phyloP scores from a whole-genome alignment of 1,140 invertebrate species.

The Telenomus remus region DNA sequence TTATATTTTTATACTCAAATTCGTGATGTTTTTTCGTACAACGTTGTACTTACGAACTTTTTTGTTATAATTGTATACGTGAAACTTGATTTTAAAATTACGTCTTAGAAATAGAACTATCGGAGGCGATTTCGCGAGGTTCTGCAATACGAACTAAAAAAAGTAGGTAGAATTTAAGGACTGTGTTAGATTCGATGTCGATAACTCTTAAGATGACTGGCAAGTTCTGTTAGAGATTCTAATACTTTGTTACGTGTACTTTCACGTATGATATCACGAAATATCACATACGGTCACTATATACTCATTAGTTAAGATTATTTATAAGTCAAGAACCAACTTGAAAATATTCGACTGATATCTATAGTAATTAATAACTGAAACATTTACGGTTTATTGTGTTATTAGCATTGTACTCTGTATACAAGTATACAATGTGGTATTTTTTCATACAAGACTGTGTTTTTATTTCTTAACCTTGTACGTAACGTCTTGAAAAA shows the following conservation, averaged over 20 bases:
- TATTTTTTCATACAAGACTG: conserved; percentile 48
- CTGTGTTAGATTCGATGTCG: too few species aligned
- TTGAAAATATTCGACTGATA: conserved; percentile 38
- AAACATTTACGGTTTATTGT: conserved; percentile 43
- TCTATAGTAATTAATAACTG: conserved; percentile 23
- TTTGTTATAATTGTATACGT: background rate
- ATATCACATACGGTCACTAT: conserved; percentile 31
- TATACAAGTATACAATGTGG: conserved; percentile 43
- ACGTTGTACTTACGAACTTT: conserved; percentile 22
- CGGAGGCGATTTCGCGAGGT: too few species aligned
- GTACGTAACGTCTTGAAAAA: too few species aligned
- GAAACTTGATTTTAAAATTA: too few species aligned
- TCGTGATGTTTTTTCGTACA: conserved; percentile 14
- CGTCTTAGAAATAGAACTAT: too few species aligned
- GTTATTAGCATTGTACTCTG: conserved; percentile 46
- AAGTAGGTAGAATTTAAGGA: too few species aligned
- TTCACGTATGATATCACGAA: conserved; percentile 35
- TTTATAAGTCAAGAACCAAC: conserved; percentile 37
- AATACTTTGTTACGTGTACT: conserved; percentile 30
- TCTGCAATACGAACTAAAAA: too few species aligned
- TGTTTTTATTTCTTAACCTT: background rate
- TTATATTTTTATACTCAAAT: conserved; percentile 29
- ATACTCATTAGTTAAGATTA: conserved; percentile 49
- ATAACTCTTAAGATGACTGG: too few species aligned
- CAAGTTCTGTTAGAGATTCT: background rate